Evolutionary conservation across 2,888 invertebrate species (phyloP).

Genomic region (Timandra comae): DNA sequence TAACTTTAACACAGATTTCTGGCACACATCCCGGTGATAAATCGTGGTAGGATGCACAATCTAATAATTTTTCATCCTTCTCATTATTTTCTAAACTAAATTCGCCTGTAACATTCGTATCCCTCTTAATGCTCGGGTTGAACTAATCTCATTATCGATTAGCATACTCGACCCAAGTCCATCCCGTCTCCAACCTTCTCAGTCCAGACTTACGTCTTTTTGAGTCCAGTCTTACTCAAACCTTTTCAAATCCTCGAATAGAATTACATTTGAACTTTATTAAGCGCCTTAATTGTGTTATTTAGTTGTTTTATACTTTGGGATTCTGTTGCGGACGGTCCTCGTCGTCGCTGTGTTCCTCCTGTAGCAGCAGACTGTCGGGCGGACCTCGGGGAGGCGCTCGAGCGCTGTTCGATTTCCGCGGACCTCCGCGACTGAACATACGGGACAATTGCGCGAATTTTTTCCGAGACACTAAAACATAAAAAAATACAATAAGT

Average conservation of each 20-base stretch:
- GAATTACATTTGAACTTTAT: constrained; percentile 32
- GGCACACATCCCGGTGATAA: no score
- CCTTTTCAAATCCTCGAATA: not conserved
- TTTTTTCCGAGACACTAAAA: constrained; percentile 85
- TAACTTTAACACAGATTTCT: no score
- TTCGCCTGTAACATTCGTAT: no score
- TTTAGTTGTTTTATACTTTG: constrained; percentile 10
- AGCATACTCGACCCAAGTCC: not conserved
- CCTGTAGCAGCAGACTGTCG: constrained; percentile 77
- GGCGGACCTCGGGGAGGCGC: constrained; percentile 69
- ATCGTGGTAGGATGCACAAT: no score
- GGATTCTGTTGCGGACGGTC: constrained; percentile 56
- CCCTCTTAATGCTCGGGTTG: constrained; percentile 4
- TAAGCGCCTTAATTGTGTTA: not conserved
- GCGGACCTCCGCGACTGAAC: constrained; percentile 81
- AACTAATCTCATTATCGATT: constrained; percentile 7
- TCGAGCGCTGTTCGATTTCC: constrained; percentile 52
- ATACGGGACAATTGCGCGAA: constrained; percentile 87
- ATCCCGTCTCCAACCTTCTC: no score
- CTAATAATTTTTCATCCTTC: no score
- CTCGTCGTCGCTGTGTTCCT: constrained; percentile 80
- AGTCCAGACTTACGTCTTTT: constrained; percentile 32
- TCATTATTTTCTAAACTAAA: no score
- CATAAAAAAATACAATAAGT: no score
- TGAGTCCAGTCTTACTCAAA: constrained; percentile 65